Conservation (phyloP, 2,113 vertebrate species). For the Fulmarus glacialis region DNA sequence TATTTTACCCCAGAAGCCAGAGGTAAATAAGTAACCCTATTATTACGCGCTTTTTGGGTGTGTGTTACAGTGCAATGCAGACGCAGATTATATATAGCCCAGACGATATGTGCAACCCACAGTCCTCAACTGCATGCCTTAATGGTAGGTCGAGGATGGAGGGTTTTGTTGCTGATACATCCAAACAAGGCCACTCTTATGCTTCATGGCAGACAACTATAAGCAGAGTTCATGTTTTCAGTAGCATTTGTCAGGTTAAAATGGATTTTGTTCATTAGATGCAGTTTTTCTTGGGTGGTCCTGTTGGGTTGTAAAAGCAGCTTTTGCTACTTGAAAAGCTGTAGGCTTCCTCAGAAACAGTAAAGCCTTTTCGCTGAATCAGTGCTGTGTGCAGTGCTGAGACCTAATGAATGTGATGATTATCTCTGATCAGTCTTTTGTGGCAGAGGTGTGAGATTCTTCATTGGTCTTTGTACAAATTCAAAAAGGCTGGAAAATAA, state of each 20-base stretch:
- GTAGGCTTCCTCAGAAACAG: background rate
- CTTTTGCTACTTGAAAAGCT: background rate
- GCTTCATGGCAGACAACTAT: background rate
- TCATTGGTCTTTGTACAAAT: background rate
- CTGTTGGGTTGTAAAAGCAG: background rate
- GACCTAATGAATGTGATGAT: background rate
- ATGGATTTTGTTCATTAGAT: background rate
- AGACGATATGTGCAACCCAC: accelerated
- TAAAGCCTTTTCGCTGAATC: background rate
- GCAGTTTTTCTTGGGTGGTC: background rate
- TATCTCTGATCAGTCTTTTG: background rate
- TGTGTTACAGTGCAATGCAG: background rate
- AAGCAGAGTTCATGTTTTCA: background rate
- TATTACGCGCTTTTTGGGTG: background rate
- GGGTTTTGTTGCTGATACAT: background rate
- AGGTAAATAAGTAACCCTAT: background rate
- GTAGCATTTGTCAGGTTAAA: background rate
- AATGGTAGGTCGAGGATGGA: background rate
- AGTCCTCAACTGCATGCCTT: background rate
- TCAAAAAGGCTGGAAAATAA: background rate
- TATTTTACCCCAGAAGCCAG: background rate
- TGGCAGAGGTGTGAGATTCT: background rate
- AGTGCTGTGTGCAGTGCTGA: background rate
- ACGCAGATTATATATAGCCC: background rate
- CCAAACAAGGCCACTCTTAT: background rate